Conservation (phyloP, 2,113 vertebrate species). For the Crotalus helleri region DNA sequence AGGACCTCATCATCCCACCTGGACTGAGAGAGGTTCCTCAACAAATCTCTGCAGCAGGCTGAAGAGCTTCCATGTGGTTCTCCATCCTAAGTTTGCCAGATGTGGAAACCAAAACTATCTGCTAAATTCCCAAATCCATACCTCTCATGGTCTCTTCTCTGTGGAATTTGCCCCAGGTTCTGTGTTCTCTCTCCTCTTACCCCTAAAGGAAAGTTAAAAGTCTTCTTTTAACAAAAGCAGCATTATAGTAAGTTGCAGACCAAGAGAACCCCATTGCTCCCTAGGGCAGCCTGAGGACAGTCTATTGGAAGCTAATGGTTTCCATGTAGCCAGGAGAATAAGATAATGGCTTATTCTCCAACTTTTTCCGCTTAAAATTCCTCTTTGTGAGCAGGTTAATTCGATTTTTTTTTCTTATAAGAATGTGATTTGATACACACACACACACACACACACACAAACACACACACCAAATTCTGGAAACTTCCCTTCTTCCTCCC, state of each 20-base stretch:
- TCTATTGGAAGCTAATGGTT: slow-evolving; percentile 12
- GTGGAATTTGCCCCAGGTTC: background rate
- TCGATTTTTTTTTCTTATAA: background rate
- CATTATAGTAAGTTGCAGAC: slow-evolving; percentile 5
- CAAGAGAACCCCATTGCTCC: background rate
- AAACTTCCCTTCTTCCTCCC: background rate
- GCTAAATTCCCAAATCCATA: background rate
- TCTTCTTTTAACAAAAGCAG: slow-evolving; percentile 18
- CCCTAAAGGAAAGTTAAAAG: background rate
- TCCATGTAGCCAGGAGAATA: slow-evolving; percentile 6
- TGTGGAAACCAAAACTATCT: background rate
- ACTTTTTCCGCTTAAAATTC: background rate
- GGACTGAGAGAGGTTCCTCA: too few species aligned
- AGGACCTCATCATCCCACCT: background rate
- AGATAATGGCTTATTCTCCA: background rate
- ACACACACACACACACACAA: too few species aligned
- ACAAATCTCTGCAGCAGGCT: background rate
- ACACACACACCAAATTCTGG: too few species aligned
- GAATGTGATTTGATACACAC: background rate
- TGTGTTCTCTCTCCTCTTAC: too few species aligned
- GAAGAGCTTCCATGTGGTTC: background rate
- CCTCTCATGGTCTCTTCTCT: background rate
- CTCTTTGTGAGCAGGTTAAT: background rate
- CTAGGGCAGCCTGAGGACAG: background rate
- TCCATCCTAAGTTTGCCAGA: background rate